Base-by-base conservation (phyloP, 2,797 vertebrate genomes). In the Acipenser transmontanus region DNA sequence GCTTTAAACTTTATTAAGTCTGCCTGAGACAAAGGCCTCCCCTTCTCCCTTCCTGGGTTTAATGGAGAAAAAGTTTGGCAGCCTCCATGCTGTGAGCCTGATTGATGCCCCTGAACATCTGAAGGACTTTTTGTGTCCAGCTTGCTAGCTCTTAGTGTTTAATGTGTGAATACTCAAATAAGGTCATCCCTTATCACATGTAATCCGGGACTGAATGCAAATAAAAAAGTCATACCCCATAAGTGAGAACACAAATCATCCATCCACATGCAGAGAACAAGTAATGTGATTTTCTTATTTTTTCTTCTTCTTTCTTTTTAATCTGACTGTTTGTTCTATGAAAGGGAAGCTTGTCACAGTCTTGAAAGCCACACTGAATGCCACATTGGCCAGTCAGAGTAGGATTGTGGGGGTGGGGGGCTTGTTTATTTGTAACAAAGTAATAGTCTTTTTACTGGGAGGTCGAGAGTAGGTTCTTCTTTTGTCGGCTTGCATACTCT, bases 71-170 rank as follows among this genome's bases (percentile, higher is more conserved):
- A 87, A 81, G 87, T 85, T 86, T 86, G 85, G 84, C 85, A 80
- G 90, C 82, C 83, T 83, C 76, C 93, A 85, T 6, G 84, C 93
- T 90, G 91, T 82, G 91, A 74, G 52, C 72, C 76, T 95, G 92
- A 95, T 93, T 91, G 93, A 94, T 91, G 87, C 75, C 80, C 78
- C 80, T 85, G 81, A 82, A 88, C 89, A 91, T 89, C 91, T 89
- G 91, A 91, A 84, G 83, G 88, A 88, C 89, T 89, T 93, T 83
- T 92, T 91, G 90, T 92, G 88, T 87, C 84, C 84, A 83, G 84
- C 85, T 79, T 83, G 91, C 91, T 89, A 85, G 80, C 92, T 86
- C 66, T 86, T 88, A 88, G 87, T 77, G 81, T 84, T 76, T 81
- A 85, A 84, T 84, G 85, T 88, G 88, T 87, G 83, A 89, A 87